These are phyloP conservation scores for Baryphthengus martii DNA, from an alignment of 2,113 vertebrate species.

Conservation along the genomic window DNA sequence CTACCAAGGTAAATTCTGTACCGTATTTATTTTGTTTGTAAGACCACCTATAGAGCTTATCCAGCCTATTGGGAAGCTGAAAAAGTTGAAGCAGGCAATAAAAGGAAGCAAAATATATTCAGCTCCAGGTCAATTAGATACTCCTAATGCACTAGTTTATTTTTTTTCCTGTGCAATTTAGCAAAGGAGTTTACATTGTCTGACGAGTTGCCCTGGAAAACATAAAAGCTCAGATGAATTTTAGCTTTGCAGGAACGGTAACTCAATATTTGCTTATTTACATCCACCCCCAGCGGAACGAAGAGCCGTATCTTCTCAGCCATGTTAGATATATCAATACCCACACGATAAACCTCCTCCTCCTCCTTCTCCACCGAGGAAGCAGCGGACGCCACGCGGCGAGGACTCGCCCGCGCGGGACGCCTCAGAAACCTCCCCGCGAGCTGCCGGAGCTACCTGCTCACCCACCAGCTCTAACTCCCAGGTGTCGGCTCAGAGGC, in stretches of 20 bases:
- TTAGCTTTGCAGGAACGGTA: not conserved
- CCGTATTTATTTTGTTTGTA: not conserved
- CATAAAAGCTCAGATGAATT: not conserved
- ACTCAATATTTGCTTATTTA: slow-evolving; percentile 20
- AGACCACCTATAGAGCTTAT: not conserved
- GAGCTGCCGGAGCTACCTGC: not conserved
- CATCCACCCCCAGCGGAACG: not conserved
- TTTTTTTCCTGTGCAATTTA: not conserved
- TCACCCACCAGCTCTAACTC: not conserved
- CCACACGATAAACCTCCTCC: not conserved
- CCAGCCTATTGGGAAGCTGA: not conserved
- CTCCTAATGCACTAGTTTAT: not conserved
- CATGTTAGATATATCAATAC: not conserved
- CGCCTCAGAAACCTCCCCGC: not conserved
- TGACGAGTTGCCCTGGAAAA: slow-evolving; percentile 29
- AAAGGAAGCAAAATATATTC: not conserved
- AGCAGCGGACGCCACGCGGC: not conserved
- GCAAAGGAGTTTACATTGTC: not conserved
- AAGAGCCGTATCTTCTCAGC: not conserved
- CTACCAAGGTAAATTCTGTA: not conserved
- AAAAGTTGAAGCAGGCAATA: not conserved
- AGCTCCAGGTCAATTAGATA: not conserved
- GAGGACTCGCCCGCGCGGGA: not conserved
- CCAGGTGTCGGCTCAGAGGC: not conserved
- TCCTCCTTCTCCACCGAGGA: not conserved